A percentile compares a stretch with the other conserved stretches of the same genome.
phyloP scores from a whole-genome alignment of 2,888 invertebrate species.

The Sphecodes monilicornis region DNA sequence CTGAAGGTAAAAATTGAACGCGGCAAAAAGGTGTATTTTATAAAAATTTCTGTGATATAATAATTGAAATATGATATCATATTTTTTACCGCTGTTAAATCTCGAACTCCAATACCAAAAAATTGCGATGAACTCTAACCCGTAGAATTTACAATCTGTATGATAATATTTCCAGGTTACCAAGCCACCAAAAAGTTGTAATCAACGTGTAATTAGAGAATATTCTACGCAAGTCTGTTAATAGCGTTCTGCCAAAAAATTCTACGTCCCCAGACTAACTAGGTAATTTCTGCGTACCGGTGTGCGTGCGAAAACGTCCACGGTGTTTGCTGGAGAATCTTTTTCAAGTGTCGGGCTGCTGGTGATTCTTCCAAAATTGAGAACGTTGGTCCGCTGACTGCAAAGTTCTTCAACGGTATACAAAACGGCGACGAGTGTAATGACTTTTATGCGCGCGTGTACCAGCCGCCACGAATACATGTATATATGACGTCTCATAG shows the following conservation, averaged over 20 bases:
- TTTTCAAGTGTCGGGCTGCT: slow-evolving; percentile 6
- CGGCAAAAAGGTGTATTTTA: no score
- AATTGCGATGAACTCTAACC: not conserved
- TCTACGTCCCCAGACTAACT: not conserved
- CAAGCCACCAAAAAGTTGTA: not conserved
- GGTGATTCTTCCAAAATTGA: slow-evolving; percentile 19
- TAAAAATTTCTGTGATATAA: no score
- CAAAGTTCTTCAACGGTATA: slow-evolving; percentile 13
- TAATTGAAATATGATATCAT: no score
- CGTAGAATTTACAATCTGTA: not conserved
- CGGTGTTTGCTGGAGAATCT: not conserved
- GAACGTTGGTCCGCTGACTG: slow-evolving; percentile 28
- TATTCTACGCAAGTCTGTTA: not conserved
- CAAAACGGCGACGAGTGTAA: slow-evolving; percentile 33
- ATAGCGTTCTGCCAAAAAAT: not conserved
- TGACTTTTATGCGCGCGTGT: slow-evolving; percentile 30
- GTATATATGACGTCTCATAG: slow-evolving; percentile 28
- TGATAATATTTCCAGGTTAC: not conserved
- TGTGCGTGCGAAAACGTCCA: not conserved
- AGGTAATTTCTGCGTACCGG: not conserved
- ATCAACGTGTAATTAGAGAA: not conserved
- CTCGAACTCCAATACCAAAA: no score
- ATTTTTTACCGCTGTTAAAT: not conserved
- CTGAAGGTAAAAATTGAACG: no score
- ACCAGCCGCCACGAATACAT: not conserved